phyloP scores from a whole-genome alignment of 2,888 invertebrate genomes.

The Pterobdella sp. region DNA sequence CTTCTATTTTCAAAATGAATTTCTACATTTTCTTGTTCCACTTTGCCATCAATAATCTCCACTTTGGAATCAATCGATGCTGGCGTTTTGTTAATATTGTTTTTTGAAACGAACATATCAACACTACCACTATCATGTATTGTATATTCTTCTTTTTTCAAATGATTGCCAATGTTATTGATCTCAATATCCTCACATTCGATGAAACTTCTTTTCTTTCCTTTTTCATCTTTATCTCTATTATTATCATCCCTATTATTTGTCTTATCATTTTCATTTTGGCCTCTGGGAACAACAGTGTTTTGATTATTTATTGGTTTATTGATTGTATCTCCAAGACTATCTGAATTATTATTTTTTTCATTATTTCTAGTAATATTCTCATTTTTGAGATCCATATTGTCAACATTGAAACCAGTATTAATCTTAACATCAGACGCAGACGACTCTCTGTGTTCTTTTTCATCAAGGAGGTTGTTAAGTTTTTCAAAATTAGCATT shows the following conservation, averaged over 20 bases:
- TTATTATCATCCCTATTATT: constrained; percentile 1
- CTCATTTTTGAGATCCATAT: not conserved
- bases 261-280: not conserved
- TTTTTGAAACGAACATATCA: not conserved
- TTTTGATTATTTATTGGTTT: not conserved
- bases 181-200: not conserved
- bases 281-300: not conserved
- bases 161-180: not conserved
- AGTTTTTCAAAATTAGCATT: no score
- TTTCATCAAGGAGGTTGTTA: no score
- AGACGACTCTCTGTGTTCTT: no score
- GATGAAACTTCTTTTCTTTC: no score
- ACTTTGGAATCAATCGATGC: not conserved
- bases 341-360: not conserved
- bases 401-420: not conserved
- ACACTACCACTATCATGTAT: no score
- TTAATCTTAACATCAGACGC: no score
- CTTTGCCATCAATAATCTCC: no score
- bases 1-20: no score
- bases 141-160: not conserved
- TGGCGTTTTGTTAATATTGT: not conserved
- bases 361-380: not conserved
- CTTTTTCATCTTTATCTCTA: not conserved
- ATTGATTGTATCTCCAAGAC: not conserved
- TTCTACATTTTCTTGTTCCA: no score